Evolutionary conservation across 2,888 invertebrate genomes (phyloP).

Genomic region (Idaea aversata): DNA sequence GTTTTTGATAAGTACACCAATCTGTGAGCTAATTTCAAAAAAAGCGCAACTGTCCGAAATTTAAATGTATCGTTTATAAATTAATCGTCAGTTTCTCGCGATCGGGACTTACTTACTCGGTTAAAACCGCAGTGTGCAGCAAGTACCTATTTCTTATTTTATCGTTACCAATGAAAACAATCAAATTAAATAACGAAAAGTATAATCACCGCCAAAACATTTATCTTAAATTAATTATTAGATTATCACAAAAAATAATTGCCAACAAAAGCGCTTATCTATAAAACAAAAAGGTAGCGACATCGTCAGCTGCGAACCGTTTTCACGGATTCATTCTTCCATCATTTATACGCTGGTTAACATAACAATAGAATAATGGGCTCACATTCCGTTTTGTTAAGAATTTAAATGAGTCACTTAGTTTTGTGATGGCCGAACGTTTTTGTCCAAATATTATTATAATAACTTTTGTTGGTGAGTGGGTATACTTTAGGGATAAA

Average conservation of each 20-base stretch:
- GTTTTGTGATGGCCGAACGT: slow-evolving; percentile 3
- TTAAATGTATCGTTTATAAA: too few species aligned
- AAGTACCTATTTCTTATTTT: too few species aligned
- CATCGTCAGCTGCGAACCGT: neutral
- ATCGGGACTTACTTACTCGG: too few species aligned
- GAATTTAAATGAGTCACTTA: slow-evolving; percentile 14
- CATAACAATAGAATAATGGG: slow-evolving; percentile 17
- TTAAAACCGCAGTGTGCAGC: too few species aligned
- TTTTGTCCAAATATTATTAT: neutral
- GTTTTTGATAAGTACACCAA: too few species aligned
- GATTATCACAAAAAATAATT: neutral
- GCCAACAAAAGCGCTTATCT: neutral
- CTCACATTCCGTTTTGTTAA: slow-evolving; percentile 11
- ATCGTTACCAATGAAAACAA: too few species aligned
- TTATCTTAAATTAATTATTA: neutral
- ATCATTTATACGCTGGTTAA: slow-evolving; percentile 15
- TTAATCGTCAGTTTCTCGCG: too few species aligned
- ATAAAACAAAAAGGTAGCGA: neutral
- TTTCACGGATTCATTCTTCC: slow-evolving; percentile 11
- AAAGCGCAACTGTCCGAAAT: too few species aligned
- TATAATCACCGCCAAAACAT: too few species aligned
- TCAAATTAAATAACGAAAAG: too few species aligned
- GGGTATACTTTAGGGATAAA: neutral
- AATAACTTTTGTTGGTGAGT: neutral
- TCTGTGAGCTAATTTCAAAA: too few species aligned